phyloP scores from a whole-genome alignment of 2,113 vertebrate species.

The Channa argus region DNA sequence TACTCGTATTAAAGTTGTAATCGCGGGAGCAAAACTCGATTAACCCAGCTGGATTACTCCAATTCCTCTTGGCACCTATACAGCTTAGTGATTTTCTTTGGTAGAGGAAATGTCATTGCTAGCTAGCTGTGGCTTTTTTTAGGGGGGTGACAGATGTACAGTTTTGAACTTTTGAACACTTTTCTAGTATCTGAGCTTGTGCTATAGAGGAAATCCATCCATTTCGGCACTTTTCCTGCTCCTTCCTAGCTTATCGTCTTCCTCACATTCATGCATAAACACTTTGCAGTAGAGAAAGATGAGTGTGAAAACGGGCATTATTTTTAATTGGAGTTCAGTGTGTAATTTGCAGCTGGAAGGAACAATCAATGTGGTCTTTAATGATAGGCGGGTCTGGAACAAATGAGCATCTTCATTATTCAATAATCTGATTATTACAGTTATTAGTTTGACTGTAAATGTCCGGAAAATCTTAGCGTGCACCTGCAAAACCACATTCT shows the following conservation, averaged over 20 bases:
- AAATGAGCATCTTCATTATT: too few relatives aligned
- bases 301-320: too few relatives aligned
- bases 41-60: conserved; percentile 45
- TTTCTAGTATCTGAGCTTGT: neutral
- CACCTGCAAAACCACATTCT: too few relatives aligned
- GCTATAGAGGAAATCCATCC: too few relatives aligned
- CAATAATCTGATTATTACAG: too few relatives aligned
- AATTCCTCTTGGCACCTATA: conserved; percentile 34
- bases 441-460: too few relatives aligned
- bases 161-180: neutral
- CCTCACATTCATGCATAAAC: neutral
- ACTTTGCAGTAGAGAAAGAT: too few relatives aligned
- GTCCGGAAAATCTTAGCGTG: too few relatives aligned
- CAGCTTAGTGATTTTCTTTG: conserved; percentile 16
- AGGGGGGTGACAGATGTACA: neutral
- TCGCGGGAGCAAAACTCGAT: conserved; percentile 42
- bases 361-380: too few relatives aligned
- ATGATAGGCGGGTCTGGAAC: too few relatives aligned
- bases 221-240: neutral
- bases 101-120: neutral
- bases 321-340: too few relatives aligned
- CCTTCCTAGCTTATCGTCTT: neutral
- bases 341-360: too few relatives aligned
- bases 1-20: conserved; percentile 45
- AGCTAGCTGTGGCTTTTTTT: neutral